phyloP scores from a whole-genome alignment of 2,888 invertebrate species.

The Drosophila nr. perissopoda region DNA sequence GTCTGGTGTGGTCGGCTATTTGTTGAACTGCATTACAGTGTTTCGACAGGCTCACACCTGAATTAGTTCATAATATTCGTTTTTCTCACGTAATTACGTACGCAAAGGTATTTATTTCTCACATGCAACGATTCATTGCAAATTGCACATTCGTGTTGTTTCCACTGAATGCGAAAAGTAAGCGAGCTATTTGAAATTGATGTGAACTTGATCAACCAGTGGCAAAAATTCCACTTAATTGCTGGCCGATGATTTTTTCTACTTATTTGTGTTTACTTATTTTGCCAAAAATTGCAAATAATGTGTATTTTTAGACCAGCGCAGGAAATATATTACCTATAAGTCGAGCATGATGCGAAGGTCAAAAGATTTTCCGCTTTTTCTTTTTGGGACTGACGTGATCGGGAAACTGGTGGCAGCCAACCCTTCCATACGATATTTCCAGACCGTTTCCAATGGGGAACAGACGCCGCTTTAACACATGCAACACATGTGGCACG shows the following conservation, averaged over 20 bases:
- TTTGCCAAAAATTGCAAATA: slow-evolving; percentile 50
- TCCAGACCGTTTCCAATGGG: slow-evolving; percentile 32
- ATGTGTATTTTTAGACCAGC: slow-evolving; percentile 38
- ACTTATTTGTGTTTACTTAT: slow-evolving; percentile 9
- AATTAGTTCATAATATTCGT: slow-evolving; percentile 33
- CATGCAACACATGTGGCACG: slow-evolving; percentile 77
- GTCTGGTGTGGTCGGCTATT: slow-evolving; percentile 49
- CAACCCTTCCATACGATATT: slow-evolving; percentile 30
- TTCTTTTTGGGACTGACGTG: slow-evolving; percentile 22
- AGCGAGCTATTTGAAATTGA: neutral
- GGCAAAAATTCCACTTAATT: slow-evolving; percentile 14
- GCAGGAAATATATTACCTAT: slow-evolving; percentile 51
- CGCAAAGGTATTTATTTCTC: slow-evolving; percentile 17
- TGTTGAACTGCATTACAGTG: slow-evolving; percentile 29
- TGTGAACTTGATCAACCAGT: slow-evolving; percentile 39
- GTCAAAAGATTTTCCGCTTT: slow-evolving; percentile 39
- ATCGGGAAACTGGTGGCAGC: slow-evolving; percentile 39
- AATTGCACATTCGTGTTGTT: slow-evolving; percentile 34
- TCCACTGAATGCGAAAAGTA: slow-evolving; percentile 22
- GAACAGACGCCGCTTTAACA: slow-evolving; percentile 39
- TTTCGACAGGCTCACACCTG: slow-evolving; percentile 25
- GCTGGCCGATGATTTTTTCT: neutral
- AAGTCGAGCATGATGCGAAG: slow-evolving; percentile 49
- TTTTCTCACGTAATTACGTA: slow-evolving; percentile 54
- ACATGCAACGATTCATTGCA: slow-evolving; percentile 45